Evolutionary conservation across 2,113 vertebrate genomes (phyloP).

Genomic region (Buteo buteo): DNA sequence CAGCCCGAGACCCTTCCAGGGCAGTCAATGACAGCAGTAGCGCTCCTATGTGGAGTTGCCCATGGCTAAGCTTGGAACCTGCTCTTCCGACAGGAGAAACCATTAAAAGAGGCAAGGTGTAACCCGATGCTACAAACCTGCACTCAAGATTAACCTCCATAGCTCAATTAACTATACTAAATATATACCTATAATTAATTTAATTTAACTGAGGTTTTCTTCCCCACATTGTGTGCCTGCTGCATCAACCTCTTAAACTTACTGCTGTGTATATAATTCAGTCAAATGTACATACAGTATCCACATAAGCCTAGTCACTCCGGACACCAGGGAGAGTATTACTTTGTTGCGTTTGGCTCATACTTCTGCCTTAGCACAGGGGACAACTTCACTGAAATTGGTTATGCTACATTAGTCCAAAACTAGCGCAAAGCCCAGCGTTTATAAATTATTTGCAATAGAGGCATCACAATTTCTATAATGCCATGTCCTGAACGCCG

Average conservation of each 20-base stretch:
- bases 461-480: neutral
- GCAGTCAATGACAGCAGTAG: fast-evolving
- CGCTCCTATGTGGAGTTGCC: neutral
- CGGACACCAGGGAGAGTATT: neutral
- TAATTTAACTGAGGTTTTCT: conserved; percentile 19
- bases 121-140: neutral
- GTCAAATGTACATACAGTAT: neutral
- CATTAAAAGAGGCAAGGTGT: neutral
- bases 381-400: neutral
- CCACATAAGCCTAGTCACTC: neutral
- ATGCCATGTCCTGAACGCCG: neutral
- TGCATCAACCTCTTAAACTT: neutral
- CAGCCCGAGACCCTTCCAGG: neutral
- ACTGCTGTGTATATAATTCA: neutral
- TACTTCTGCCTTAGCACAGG: neutral
- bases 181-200: neutral
- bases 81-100: neutral
- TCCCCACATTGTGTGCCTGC: neutral
- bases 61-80: neutral
- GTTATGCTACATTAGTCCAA: neutral
- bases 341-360: neutral
- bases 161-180: neutral
- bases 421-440: neutral
- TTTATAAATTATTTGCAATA: neutral
- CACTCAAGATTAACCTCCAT: neutral